Evolutionary conservation across 2,113 vertebrate genomes (phyloP).

Genomic region (Lanius ludovicianus): DNA sequence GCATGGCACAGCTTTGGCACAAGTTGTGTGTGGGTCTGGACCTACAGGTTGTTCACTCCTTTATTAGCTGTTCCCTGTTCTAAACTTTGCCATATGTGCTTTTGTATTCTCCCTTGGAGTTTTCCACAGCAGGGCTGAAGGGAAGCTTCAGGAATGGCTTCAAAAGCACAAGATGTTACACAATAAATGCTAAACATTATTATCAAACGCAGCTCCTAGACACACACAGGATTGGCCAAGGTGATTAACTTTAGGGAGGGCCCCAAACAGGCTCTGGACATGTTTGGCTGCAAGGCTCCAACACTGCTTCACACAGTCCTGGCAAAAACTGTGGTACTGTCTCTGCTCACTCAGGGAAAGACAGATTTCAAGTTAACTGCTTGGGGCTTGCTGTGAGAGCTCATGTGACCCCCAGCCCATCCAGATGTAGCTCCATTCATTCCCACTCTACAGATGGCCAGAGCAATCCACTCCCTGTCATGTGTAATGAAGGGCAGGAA

Average conservation of each 20-base stretch:
- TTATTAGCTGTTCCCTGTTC: not conserved
- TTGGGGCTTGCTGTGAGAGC: not conserved
- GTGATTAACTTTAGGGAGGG: not conserved
- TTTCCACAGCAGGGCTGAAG: not conserved
- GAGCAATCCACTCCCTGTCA: not conserved
- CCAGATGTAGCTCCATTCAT: not conserved
- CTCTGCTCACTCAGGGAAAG: not conserved
- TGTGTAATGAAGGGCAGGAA: not conserved
- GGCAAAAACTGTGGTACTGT: not conserved
- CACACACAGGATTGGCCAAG: not conserved
- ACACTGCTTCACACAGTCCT: not conserved
- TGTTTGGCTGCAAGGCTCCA: not conserved
- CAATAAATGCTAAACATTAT: not conserved
- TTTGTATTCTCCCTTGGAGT: not conserved
- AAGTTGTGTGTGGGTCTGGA: rapidly evolving
- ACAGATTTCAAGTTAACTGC: not conserved
- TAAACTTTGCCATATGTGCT: not conserved
- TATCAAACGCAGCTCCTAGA: not conserved
- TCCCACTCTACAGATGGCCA: not conserved
- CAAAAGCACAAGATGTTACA: not conserved
- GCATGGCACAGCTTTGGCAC: not conserved
- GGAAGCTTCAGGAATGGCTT: not conserved
- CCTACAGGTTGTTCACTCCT: not conserved
- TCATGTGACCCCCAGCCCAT: not conserved
- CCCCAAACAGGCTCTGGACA: not conserved